Evolutionary conservation across 2,797 vertebrate species (phyloP).

Genomic region (Neomorphus geoffroyi): DNA sequence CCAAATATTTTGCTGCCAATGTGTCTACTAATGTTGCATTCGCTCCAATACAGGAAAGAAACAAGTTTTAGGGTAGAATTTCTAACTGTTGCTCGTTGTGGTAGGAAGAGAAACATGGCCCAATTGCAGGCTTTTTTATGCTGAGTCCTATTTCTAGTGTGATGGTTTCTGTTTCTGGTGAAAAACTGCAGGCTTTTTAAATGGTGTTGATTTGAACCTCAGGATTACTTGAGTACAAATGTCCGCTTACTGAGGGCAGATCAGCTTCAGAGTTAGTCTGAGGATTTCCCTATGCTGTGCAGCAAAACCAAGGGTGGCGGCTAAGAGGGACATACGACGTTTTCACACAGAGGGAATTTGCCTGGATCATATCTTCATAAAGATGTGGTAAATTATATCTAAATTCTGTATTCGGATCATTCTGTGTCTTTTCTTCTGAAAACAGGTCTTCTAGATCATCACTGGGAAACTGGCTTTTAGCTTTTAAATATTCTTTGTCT

Average conservation of each 20-base stretch:
- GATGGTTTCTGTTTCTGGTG: not conserved
- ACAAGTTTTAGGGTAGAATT: not conserved
- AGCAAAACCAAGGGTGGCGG: not conserved
- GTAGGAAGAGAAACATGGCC: not conserved
- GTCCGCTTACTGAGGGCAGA: not conserved
- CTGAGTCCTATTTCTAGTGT: not conserved
- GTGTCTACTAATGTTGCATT: not conserved
- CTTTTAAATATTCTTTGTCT: not conserved
- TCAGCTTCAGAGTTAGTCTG: not conserved
- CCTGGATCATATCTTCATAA: not conserved
- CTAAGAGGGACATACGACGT: too few relatives aligned
- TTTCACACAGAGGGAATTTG: not conserved
- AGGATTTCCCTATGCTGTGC: accelerated
- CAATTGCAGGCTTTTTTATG: not conserved
- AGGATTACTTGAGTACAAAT: not conserved
- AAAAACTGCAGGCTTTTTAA: not conserved
- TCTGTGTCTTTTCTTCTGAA: not conserved
- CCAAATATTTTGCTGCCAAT: not conserved
- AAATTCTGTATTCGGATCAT: not conserved
- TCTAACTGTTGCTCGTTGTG: not conserved
- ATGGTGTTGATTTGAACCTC: not conserved
- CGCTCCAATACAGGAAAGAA: not conserved
- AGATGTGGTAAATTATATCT: not conserved
- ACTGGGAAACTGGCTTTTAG: not conserved
- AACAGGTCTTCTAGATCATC: not conserved